phyloP scores from a whole-genome alignment of 37 sponge, comb jelly and placozoan species.

The Mnemiopsis leidyi region DNA sequence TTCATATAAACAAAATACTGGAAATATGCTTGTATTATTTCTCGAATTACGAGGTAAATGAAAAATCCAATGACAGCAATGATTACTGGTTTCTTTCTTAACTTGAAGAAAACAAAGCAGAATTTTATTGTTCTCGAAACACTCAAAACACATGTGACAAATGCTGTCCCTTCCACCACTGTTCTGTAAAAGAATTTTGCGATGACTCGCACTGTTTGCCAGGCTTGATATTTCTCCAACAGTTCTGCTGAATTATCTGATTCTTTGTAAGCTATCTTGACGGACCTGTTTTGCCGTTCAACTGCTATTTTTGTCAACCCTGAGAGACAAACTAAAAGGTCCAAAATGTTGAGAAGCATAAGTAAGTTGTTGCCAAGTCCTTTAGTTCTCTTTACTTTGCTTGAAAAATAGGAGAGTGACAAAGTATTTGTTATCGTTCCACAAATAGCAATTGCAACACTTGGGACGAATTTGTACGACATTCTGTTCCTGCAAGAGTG shows the following conservation, averaged over 20 bases:
- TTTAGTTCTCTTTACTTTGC: not conserved
- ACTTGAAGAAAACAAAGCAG: not conserved
- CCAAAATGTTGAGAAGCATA: not conserved
- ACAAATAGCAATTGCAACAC: not conserved
- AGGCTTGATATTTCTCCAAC: not conserved
- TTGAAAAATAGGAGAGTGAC: not conserved
- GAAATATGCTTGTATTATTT: not conserved
- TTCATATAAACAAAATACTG: not conserved
- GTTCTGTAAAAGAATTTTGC: not conserved
- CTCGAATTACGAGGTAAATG: not conserved
- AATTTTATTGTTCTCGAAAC: not conserved
- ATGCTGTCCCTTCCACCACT: not conserved
- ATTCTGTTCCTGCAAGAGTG: no score
- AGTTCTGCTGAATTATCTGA: not conserved
- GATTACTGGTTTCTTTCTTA: not conserved
- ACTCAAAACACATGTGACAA: not conserved
- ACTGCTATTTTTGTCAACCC: not conserved
- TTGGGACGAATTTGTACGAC: not conserved
- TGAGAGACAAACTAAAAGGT: not conserved
- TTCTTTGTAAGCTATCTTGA: not conserved
- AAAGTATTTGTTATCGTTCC: not conserved
- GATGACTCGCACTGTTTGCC: not conserved
- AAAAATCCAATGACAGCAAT: not conserved
- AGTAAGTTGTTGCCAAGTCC: not conserved
- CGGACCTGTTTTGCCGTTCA: not conserved